phyloP scores from a whole-genome alignment of 2,888 invertebrate genomes.

The Amblyteles armatorius region DNA sequence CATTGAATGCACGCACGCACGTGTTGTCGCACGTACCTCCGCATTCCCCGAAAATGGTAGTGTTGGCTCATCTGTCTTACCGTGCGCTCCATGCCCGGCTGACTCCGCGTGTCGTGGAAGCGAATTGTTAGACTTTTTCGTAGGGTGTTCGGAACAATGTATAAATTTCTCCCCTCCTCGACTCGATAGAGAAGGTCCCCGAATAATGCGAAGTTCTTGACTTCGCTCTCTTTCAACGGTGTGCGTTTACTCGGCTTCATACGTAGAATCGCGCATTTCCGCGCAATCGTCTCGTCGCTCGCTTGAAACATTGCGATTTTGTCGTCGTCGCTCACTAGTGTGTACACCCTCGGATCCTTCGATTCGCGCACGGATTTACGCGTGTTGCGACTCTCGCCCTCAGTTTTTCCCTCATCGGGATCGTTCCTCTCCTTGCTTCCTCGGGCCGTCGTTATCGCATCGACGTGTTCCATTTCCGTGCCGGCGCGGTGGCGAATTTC shows the following conservation, averaged over 20 bases:
- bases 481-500: conserved; percentile 69
- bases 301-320: too few relatives aligned
- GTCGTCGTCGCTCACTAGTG: too few relatives aligned
- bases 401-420: too few relatives aligned
- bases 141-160: conserved; percentile 43
- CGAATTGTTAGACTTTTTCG: conserved; percentile 62
- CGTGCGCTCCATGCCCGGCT: conserved; percentile 68
- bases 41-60: conserved; percentile 71
- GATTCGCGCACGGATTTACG: too few relatives aligned
- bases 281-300: too few relatives aligned
- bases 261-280: too few relatives aligned
- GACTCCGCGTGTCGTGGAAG: conserved; percentile 68
- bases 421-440: conserved; percentile 1
- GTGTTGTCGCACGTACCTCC: conserved; percentile 66
- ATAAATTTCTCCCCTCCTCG: conserved; percentile 4
- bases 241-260: too few relatives aligned
- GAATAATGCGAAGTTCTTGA: too few relatives aligned
- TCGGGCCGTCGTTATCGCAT: conserved; percentile 39
- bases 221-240: too few relatives aligned
- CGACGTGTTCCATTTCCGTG: conserved; percentile 71
- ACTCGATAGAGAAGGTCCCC: too few relatives aligned
- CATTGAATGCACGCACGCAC: conserved; percentile 72
- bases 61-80: conserved; percentile 45
- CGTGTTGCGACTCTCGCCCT: too few relatives aligned
- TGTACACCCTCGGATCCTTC: background rate